Percentiles rank a stretch among this genome's conserved stretches.
These are phyloP conservation scores for Homalodisca vitripennis DNA, from an alignment of 1,140 invertebrate genomes.

Conservation along the genomic window DNA sequence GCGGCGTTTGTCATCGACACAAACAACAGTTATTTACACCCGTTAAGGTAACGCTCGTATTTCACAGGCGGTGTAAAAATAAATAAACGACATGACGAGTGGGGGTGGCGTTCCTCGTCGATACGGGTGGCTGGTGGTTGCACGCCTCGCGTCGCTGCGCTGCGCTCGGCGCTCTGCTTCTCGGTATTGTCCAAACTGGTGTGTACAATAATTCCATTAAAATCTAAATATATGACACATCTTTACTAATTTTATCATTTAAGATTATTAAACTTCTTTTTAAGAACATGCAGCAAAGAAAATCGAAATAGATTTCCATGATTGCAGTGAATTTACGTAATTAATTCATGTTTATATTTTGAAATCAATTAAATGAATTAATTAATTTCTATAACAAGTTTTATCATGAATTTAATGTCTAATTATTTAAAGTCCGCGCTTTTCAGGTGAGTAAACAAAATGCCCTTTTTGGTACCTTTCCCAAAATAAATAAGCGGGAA, in stretches of 20 bases:
- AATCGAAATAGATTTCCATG: neutral
- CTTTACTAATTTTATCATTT: neutral
- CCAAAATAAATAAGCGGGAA: too few species aligned
- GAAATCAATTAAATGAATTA: too few species aligned
- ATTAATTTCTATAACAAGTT: too few species aligned
- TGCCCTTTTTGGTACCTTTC: too few species aligned
- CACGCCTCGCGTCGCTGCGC: neutral
- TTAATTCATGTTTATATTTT: too few species aligned
- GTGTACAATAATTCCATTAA: neutral
- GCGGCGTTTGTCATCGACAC: neutral
- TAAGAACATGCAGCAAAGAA: neutral
- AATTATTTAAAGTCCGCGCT: too few species aligned
- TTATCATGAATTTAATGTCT: too few species aligned
- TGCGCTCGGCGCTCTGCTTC: neutral
- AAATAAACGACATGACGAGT: conserved; percentile 3
- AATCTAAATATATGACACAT: neutral
- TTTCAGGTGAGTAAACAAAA: too few species aligned
- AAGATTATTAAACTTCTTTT: neutral
- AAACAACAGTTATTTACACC: too few species aligned
- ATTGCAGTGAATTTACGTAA: too few species aligned
- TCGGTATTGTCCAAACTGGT: too few species aligned
- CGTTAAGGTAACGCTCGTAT: neutral
- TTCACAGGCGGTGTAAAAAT: neutral
- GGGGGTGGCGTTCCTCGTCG: neutral
- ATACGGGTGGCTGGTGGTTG: neutral